Evolutionary conservation across 2,797 vertebrate genomes (phyloP), one percentile per base, ranked within the genome.

Genomic region (Labeo calbasu): DNA sequence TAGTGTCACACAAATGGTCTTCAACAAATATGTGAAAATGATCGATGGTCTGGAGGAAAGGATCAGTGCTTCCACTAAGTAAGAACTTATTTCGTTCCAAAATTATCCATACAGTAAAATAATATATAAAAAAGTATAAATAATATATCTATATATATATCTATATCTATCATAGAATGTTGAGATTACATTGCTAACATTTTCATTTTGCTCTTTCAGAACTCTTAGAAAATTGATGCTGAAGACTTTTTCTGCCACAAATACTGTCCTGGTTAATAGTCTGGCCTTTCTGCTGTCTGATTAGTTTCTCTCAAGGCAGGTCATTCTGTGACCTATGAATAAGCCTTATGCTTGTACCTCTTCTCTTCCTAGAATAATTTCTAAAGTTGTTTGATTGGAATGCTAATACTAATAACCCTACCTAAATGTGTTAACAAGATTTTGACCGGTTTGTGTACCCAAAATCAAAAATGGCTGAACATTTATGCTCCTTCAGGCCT

Each of bases 11-110:
- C 51, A 50, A 28, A 57, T 70, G 3, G 17, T 84, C 15, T 48
- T 83, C 2, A 63, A 55, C 40, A 83, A 83, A 15, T 69, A 70
- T 59, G 63, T 69, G 17, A 23, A 61, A 70, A 69, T 1, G 40
- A 28, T 84, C 0, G 65, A 77, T 36, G 82, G 82, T 70, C 43
- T 84, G 75, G 66, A 84, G 25, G 43, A 32, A 59, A 69, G 73
- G 73, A 77, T 77, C 55, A 28, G 6, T 3, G 53, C 12, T 57
- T 84, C 61, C 12, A 23, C 25, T 0, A 51, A 77, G 73, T 84
- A 48, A 70, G 75, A 59, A 5, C 21, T 48, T 55, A 40, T 77
- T 57, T 78, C 0, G 19, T 43, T 48, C 46, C 36, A 43, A 69
- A 21, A 50, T 15, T 2, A n/a, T 51, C 48, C 10, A 32, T 17